Evolutionary conservation across 2,888 invertebrate genomes (phyloP).

Genomic region (Chydorus sphaericus): DNA sequence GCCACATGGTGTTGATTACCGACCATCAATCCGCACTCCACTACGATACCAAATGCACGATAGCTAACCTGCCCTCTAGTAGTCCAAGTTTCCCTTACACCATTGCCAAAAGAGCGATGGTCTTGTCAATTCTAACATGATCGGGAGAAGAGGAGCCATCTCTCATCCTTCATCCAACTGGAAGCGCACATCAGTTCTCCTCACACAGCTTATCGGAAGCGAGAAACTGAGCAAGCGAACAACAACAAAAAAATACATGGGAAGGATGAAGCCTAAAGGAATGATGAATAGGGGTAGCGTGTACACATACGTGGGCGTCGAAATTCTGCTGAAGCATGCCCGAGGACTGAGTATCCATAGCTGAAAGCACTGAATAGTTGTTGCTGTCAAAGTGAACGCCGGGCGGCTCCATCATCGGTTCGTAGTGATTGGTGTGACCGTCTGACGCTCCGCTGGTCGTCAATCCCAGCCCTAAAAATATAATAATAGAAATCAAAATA

Average conservation of each 20-base stretch:
- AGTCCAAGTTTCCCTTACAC: no score
- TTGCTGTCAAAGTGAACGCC: conserved; percentile 10
- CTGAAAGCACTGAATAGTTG: conserved; percentile 11
- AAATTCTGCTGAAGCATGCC: conserved; percentile 5
- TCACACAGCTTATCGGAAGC: no score
- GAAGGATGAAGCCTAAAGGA: not conserved
- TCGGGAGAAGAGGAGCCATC: no score
- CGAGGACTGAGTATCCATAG: conserved; percentile 7
- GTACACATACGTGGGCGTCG: conserved; percentile 2
- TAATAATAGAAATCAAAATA: not conserved
- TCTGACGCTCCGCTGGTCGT: not conserved
- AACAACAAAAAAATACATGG: not conserved
- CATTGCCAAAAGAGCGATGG: no score
- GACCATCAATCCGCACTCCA: not conserved
- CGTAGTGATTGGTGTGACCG: conserved; percentile 6
- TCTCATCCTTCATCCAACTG: no score
- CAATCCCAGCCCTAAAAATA: not conserved
- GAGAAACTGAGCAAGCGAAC: no score
- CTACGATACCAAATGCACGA: no score
- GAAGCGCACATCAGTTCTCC: no score
- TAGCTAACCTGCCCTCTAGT: no score
- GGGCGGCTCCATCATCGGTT: conserved; percentile 13
- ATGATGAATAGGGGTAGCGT: conserved; percentile 1
- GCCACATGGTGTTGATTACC: conserved; percentile 2
- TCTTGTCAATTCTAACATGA: no score